Conservation (phyloP, 2,113 vertebrate species). For the Psittacula cyanocephala region DNA sequence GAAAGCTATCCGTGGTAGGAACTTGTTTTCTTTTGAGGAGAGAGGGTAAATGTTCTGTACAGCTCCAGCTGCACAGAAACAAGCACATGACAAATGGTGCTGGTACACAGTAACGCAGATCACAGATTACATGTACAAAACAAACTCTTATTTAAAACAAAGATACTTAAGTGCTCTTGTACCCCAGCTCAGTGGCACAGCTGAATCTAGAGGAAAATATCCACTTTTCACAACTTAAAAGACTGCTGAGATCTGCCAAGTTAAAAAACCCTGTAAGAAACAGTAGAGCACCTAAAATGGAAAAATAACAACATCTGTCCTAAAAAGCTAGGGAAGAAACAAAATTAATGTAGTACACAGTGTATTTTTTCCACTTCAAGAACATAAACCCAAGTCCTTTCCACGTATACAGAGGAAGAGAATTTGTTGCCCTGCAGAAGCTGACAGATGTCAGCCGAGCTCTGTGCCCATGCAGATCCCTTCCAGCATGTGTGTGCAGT, state of each 20-base stretch:
- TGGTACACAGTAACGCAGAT: not conserved
- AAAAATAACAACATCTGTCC: not conserved
- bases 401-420: not conserved
- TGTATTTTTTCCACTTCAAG: not conserved
- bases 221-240: not conserved
- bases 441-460: not conserved
- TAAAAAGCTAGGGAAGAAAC: not conserved
- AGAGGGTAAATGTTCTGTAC: not conserved
- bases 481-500: fast-evolving
- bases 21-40: not conserved
- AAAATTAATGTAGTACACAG: not conserved
- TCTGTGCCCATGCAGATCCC: not conserved
- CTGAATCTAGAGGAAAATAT: not conserved
- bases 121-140: conserved; percentile 7
- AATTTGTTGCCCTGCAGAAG: not conserved
- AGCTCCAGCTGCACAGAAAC: not conserved
- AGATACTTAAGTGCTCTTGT: not conserved
- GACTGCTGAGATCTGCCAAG: not conserved
- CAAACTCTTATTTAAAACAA: conserved; percentile 8
- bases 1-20: not conserved
- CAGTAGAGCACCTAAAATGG: not conserved
- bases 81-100: not conserved
- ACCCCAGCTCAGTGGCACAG: not conserved
- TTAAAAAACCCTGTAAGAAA: not conserved
- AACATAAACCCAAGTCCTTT: not conserved